Conservation (phyloP, 2,113 vertebrate species). For the Malurus elegans region DNA sequence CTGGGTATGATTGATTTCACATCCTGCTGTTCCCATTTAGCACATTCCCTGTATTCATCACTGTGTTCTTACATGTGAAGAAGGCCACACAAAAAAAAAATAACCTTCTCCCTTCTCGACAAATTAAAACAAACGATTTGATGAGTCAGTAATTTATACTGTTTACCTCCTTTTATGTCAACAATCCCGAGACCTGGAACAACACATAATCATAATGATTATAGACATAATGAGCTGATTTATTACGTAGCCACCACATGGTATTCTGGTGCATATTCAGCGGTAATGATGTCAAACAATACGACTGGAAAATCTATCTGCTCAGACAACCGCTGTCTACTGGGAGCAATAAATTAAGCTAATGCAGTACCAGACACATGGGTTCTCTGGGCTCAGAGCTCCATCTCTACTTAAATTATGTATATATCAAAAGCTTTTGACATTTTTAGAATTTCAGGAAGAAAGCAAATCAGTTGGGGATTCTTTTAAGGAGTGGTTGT, state of each 20-base stretch:
- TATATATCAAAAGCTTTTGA: neutral
- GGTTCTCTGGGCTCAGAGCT: neutral
- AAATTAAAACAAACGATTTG: constrained; percentile 28
- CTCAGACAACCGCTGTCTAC: neutral
- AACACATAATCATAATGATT: constrained; percentile 42
- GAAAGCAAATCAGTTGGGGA: neutral
- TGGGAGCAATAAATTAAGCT: constrained; percentile 36
- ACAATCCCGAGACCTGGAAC: constrained; percentile 24
- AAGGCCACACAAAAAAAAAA: neutral
- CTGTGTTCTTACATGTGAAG: neutral
- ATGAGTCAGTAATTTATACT: constrained; percentile 56
- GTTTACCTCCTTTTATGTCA: constrained; percentile 47
- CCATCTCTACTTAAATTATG: neutral
- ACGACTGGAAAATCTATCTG: neutral
- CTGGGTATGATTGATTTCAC: neutral
- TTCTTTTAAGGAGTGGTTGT: neutral
- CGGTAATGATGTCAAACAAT: constrained; percentile 39
- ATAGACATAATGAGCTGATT: constrained; percentile 47
- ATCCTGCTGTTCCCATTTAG: neutral
- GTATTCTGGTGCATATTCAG: constrained; percentile 42
- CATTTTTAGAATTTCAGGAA: neutral
- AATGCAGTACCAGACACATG: neutral
- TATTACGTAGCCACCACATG: constrained; percentile 43
- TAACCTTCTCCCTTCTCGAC: neutral
- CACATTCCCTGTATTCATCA: neutral